Conservation (phyloP, 2,113 vertebrate species). For the Chinchilla lanigera region DNA sequence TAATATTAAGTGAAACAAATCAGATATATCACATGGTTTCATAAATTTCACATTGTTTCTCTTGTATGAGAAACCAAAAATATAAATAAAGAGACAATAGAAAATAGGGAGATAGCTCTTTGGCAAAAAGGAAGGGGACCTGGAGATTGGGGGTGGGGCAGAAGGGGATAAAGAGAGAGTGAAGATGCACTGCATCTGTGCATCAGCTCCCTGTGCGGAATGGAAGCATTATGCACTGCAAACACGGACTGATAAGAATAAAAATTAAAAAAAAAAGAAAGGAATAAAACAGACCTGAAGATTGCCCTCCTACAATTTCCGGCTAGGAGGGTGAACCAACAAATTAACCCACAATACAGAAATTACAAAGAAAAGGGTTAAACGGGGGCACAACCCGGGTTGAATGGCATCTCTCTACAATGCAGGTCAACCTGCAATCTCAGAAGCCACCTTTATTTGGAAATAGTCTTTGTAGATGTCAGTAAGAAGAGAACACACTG, state of each 20-base stretch:
- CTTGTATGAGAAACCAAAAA: not conserved
- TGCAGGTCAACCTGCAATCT: not conserved
- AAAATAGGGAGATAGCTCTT: not conserved
- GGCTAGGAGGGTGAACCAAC: constrained; percentile 27
- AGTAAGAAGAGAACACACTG: not conserved
- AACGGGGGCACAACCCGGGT: not conserved
- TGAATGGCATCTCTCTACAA: not conserved
- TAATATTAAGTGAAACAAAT: not conserved
- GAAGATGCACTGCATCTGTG: too few relatives aligned
- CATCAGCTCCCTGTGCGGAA: not conserved
- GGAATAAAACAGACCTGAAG: not conserved
- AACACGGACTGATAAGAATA: not conserved
- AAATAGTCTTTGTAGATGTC: not conserved
- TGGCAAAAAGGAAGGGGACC: not conserved
- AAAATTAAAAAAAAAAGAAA: not conserved
- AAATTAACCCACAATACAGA: not conserved
- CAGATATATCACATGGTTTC: not conserved
- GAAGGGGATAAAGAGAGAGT: not conserved
- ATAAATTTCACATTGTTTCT: not conserved
- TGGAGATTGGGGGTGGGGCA: not conserved
- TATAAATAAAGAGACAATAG: not conserved
- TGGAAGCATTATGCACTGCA: not conserved
- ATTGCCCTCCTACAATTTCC: not conserved
- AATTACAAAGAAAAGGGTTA: not conserved
- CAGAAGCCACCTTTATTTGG: not conserved